Base-by-base conservation (phyloP, 2,797 vertebrate species). In the Platyrinchus mystaceus region DNA sequence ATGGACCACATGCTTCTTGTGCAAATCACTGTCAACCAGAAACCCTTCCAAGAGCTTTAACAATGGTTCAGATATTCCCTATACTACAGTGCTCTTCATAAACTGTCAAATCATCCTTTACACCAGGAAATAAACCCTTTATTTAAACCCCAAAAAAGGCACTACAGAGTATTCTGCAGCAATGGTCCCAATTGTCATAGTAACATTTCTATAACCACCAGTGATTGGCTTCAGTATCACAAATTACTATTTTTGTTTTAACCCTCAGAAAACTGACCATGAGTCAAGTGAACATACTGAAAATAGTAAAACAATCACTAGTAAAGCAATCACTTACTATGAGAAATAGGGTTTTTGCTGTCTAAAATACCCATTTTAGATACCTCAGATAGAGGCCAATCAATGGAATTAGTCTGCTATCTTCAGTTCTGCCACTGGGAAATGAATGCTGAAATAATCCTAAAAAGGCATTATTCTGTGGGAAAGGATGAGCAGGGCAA, bases 361-460 rank as follows among this genome's bases (percentile, higher is more conserved):
- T 52, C 67, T 83, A 47, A 92, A 93, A 92, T 39, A 59, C 17
- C 47, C n/a, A 55, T 71, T 94, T 82, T 64, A 58, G 49, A 63
- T 56, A 87, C 52, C 82, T 49, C 80, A 83, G 64, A 55, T 4
- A 84, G 84, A 89, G 88, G 85, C 24, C 36, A 85, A 71, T 91
- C 69, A 78, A 73, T 71, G 80, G 79, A 78, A 81, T 62, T 71
- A 75, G 62, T 58, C 80, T 78, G 43, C 66, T 91, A 26, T 56
- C 79, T 80, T 87, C 64, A 64, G 62, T 62, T 74, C 82, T 73
- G 27, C 39, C 63, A 73, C 23, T 0, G 0, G 55, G 87, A 94
- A 92, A 91, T 60, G 43, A 96, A 94, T 73, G 75, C 64, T 47
- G 79, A 91, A 93, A 90, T 67, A 87, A 85, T 37, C 67, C 44